These are phyloP conservation scores for Cotesia glomerata DNA, from an alignment of 1,140 invertebrate genomes.

Conservation along the genomic window DNA sequence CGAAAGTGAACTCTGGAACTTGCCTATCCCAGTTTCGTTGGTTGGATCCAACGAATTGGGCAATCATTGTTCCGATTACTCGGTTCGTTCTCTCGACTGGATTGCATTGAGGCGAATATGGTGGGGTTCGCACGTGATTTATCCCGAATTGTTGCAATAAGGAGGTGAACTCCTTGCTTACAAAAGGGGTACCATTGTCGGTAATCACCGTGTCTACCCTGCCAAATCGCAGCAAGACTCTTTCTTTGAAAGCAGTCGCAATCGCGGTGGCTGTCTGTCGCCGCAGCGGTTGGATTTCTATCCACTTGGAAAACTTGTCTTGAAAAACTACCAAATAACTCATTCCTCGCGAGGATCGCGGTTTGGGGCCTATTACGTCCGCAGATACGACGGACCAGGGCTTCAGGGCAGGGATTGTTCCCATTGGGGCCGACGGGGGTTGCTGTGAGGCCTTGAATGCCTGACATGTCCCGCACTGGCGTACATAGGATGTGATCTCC, in stretches of 20 bases:
- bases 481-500: conserved; percentile 28
- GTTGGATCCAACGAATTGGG: conserved; percentile 44
- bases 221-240: conserved; percentile 44
- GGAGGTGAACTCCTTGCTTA: conserved; percentile 32
- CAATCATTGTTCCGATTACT: conserved; percentile 23
- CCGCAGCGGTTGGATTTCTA: conserved; percentile 30
- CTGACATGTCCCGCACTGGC: conserved; percentile 20
- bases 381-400: neutral
- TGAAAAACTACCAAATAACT: conserved; percentile 8
- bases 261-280: conserved; percentile 37
- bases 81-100: conserved; percentile 24
- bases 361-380: neutral
- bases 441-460: neutral
- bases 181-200: conserved; percentile 59
- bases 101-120: conserved; percentile 53
- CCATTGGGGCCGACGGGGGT: neutral
- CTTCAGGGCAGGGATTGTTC: neutral
- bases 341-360: neutral
- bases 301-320: conserved; percentile 29
- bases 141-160: conserved; percentile 35
- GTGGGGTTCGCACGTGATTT: neutral
- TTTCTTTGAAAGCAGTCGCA: conserved; percentile 37
- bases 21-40: conserved; percentile 47
- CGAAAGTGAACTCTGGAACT: conserved; percentile 46
- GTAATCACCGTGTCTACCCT: conserved; percentile 44